Conservation (phyloP, 2,888 invertebrate species). For the Malthinus seriepunctatus region DNA sequence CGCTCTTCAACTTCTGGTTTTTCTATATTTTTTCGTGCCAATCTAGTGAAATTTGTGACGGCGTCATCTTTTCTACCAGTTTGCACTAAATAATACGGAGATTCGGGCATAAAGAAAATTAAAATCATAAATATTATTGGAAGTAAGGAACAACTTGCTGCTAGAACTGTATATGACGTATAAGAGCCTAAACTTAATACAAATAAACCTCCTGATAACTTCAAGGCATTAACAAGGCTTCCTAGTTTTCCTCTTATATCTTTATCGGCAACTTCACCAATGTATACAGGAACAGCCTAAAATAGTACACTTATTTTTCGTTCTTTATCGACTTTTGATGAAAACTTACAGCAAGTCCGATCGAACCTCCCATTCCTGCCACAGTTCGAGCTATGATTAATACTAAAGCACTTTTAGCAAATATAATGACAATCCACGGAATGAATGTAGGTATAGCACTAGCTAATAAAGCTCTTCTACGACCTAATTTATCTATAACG, state of each 20-base stretch:
- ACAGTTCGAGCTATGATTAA: neutral
- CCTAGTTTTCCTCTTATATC: conserved; percentile 56
- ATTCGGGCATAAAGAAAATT: conserved; percentile 55
- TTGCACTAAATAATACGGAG: conserved; percentile 55
- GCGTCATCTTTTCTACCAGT: conserved; percentile 47
- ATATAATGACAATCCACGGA: conserved; percentile 4
- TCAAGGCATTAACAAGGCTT: conserved; percentile 45
- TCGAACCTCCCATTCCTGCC: neutral
- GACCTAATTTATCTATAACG: neutral
- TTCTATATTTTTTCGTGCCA: conserved; percentile 49
- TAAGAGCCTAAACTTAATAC: conserved; percentile 51
- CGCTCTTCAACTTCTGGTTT: conserved; percentile 46
- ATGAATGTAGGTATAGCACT: neutral
- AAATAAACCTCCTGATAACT: conserved; percentile 50
- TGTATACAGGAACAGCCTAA: conserved; percentile 50
- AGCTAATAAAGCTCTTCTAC: neutral
- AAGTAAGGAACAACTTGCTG: conserved; percentile 45
- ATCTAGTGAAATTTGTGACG: conserved; percentile 36
- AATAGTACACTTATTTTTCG: too few species aligned
- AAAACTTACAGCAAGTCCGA: conserved; percentile 38
- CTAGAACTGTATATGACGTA: conserved; percentile 47
- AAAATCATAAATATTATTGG: conserved; percentile 49
- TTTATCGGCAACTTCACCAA: conserved; percentile 54
- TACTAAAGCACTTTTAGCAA: neutral
- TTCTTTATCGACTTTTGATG: too few species aligned